A percentile compares a stretch with the other conserved stretches of the same genome.
phyloP scores from a whole-genome alignment of 2,113 vertebrate species.

The Mystacornis crossleyi region DNA sequence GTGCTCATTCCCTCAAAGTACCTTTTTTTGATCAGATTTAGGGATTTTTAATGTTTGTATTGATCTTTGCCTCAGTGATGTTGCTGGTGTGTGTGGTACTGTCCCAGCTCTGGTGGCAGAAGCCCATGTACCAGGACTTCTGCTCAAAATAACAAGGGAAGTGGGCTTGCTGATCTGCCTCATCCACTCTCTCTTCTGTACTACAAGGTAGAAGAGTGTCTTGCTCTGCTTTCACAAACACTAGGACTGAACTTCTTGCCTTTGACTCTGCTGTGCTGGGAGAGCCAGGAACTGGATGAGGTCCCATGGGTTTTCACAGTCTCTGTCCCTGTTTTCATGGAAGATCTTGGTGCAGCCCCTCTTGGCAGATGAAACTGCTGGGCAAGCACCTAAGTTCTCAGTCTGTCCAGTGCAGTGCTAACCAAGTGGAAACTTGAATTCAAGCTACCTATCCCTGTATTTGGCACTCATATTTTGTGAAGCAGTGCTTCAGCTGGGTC shows the following conservation, averaged over 20 bases:
- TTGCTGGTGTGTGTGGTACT: background rate
- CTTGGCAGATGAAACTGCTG: background rate
- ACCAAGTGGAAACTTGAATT: background rate
- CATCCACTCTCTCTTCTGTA: background rate
- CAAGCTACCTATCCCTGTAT: background rate
- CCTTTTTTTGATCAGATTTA: background rate
- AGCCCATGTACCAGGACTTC: rapidly evolving
- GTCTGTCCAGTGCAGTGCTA: background rate
- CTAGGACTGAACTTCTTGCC: background rate
- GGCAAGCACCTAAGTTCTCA: background rate
- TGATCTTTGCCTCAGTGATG: background rate
- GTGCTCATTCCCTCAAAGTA: background rate
- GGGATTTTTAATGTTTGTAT: background rate
- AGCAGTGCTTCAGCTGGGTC: background rate
- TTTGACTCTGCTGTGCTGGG: background rate
- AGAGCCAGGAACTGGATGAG: background rate
- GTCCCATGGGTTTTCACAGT: background rate
- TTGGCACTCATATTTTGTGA: background rate
- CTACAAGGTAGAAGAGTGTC: background rate
- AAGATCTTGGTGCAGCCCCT: background rate
- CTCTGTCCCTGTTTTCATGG: background rate
- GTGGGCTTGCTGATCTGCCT: background rate
- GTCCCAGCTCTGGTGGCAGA: background rate
- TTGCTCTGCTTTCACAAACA: background rate
- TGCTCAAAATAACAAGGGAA: background rate